Base-by-base conservation (phyloP, 2,113 vertebrate species). In the Cepphus grylle region DNA sequence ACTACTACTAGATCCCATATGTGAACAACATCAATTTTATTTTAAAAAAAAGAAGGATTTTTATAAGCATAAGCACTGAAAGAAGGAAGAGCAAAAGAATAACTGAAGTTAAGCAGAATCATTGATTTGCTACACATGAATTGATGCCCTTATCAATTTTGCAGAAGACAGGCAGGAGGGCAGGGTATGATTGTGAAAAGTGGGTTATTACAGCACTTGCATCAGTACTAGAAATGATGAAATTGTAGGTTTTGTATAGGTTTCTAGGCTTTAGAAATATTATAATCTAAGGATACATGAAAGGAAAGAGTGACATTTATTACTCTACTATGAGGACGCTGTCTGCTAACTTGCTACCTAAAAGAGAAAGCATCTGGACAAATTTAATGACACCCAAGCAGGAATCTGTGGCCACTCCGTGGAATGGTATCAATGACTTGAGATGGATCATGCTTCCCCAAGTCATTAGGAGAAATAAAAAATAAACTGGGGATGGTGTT, bases 1-100 rank as follows among this genome's bases (percentile, higher is more conserved):
- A 9, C 14, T 40, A 11, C 12, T 30, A 18, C 11, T 15, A 56
- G n/a, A 9, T 15, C 7, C 1, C 0, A 0, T 30, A 38, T 2
- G 3, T 47, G 34, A 88, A 72, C 0, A 1, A 8, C 15, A 70
- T 19, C 15, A 18, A 29, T 18, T 66, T 50, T 20, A 52, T 22
- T 17, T 8, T 12, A 49, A 50, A 67, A 70, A 9, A 18, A 47
- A 12, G 0, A 52, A 67, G 12, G 1, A 8, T 25, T 74, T 77
- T 42, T 69, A 71, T n/a, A 67, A 74, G 26, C 10, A 38, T 2
- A 40, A 22, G 11, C 18, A 73, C 4, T 62, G 36, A 71, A 85
- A 58, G 32, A 38, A 69, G 10, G 18, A 91, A 80, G 21, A 77
- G 4, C 8, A 70, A 49, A 65, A 56, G 7, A 77, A 20, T 42